Evolutionary conservation across 64 coral and sea anemone species (phyloP).

Genomic region (Exaiptasia diaphana): DNA sequence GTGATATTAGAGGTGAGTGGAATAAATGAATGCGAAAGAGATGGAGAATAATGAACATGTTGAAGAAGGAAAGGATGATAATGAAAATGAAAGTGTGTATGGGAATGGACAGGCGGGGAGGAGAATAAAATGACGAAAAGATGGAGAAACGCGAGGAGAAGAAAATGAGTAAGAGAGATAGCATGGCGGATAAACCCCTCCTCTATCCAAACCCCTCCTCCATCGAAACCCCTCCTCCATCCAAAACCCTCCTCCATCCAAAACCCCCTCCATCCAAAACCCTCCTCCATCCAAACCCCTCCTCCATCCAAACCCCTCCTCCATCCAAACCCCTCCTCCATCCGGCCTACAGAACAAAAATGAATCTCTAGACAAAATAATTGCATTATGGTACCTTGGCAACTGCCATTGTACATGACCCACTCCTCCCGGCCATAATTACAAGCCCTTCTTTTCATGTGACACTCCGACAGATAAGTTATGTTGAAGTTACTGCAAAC

Average conservation of each 20-base stretch:
- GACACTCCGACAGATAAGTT: no score
- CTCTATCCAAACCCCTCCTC: background rate
- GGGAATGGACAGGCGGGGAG: background rate
- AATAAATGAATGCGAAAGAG: no score
- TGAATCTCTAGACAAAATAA: no score
- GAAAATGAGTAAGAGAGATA: background rate
- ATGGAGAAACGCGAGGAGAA: background rate
- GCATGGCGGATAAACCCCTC: background rate
- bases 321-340: background rate
- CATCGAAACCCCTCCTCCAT: background rate
- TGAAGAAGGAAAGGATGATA: background rate
- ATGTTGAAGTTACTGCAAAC: no score
- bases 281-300: background rate
- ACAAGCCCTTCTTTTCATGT: no score
- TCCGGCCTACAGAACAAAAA: no score
- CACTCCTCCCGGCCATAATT: no score
- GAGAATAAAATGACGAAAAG: background rate
- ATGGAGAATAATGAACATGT: no score
- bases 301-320: background rate
- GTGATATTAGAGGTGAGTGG: no score
- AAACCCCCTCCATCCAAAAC: background rate
- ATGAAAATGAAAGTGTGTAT: background rate
- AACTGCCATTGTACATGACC: no score
- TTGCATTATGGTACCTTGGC: no score
- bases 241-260: background rate